phyloP scores from a whole-genome alignment of 2,113 vertebrate genomes.

The Brachyistius frenatus region DNA sequence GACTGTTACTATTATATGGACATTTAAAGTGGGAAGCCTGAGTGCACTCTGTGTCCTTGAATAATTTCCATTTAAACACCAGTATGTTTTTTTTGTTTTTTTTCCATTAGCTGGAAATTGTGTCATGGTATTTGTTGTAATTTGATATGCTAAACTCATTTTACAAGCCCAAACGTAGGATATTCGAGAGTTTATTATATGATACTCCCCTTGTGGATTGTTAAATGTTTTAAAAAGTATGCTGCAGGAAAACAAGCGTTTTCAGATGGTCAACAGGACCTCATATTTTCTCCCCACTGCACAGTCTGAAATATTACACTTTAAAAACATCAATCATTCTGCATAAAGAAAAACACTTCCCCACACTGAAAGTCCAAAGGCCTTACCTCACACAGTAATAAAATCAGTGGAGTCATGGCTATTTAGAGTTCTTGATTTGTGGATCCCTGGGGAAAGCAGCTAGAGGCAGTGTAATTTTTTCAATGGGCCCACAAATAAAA shows the following conservation, averaged over 20 bases:
- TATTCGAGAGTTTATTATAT: neutral
- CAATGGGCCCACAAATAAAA: neutral
- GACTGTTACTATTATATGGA: neutral
- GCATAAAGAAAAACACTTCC: constrained; percentile 17
- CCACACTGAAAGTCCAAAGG: constrained; percentile 17
- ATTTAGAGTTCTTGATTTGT: constrained; percentile 44
- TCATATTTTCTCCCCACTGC: constrained; percentile 19
- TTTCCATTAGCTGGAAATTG: neutral
- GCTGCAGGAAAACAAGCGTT: neutral
- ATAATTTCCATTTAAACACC: neutral
- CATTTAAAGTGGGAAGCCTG: neutral
- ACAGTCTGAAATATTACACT: constrained; percentile 12
- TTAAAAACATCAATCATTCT: constrained; percentile 38
- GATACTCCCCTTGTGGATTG: neutral
- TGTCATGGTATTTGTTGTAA: neutral
- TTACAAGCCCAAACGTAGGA: neutral
- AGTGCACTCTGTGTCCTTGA: neutral
- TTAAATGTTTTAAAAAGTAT: constrained; percentile 17
- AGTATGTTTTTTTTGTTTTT: neutral
- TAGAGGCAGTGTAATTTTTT: constrained; percentile 2
- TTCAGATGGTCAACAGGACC: neutral
- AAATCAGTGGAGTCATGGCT: constrained; percentile 43
- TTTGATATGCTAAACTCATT: neutral
- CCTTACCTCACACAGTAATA: constrained; percentile 24
- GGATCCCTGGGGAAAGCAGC: neutral